phyloP scores from a whole-genome alignment of 2,113 vertebrate species.

The Pelmatolapia mariae region DNA sequence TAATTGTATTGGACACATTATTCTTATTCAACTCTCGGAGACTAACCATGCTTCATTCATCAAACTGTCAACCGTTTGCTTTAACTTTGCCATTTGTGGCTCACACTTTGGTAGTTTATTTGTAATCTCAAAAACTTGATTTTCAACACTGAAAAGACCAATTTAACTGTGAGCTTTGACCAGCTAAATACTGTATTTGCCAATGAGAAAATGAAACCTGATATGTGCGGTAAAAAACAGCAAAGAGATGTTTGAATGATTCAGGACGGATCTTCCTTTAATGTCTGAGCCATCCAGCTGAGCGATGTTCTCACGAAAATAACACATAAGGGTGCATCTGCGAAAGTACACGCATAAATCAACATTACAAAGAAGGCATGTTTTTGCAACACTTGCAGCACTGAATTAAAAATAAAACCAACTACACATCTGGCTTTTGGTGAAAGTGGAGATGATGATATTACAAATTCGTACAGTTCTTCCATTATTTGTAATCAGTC shows the following conservation, averaged over 20 bases:
- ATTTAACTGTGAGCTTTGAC: background rate
- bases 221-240: fast-evolving
- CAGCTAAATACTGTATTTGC: background rate
- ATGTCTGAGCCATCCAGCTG: background rate
- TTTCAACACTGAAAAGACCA: background rate
- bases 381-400: background rate
- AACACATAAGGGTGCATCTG: background rate
- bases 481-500: conserved; percentile 25
- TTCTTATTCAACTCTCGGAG: background rate
- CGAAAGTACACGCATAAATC: background rate
- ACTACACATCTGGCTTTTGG: background rate
- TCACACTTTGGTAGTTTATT: background rate
- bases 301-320: background rate
- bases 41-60: background rate
- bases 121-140: background rate
- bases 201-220: background rate
- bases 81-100: background rate
- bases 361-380: background rate
- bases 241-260: background rate
- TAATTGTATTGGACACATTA: background rate
- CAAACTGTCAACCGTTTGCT: background rate
- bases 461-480: background rate
- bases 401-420: background rate
- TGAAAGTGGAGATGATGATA: background rate
- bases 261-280: background rate